Evolutionary conservation across 2,113 vertebrate species (phyloP).

Genomic region (Marmota monax): DNA sequence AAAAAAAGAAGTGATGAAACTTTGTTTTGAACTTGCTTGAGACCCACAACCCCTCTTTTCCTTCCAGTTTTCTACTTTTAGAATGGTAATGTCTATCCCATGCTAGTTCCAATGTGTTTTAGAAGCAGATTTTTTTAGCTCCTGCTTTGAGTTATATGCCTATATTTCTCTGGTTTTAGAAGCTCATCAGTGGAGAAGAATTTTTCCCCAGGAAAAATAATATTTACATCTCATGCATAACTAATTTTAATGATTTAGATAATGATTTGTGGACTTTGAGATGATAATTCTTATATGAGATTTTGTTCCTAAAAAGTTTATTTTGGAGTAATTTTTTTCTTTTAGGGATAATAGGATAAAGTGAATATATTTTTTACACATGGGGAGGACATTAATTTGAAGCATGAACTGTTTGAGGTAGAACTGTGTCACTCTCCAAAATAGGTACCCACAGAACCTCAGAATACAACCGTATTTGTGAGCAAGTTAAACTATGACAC

Average conservation of each 20-base stretch:
- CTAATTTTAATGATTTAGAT: background rate
- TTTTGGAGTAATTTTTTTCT: background rate
- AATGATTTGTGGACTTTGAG: background rate
- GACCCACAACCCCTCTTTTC: background rate
- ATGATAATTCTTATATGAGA: background rate
- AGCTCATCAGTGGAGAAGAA: background rate
- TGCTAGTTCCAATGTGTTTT: background rate
- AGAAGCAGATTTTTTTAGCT: background rate
- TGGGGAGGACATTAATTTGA: background rate
- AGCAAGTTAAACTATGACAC: background rate
- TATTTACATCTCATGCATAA: background rate
- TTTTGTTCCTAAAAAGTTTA: background rate
- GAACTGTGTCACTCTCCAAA: background rate
- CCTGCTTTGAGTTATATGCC: too few species aligned
- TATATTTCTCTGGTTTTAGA: background rate
- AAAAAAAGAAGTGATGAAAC: background rate
- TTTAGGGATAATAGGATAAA: background rate
- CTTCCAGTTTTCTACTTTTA: background rate
- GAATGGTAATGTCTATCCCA: background rate
- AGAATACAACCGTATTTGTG: background rate
- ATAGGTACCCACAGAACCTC: background rate
- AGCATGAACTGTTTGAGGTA: background rate
- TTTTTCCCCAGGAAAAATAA: background rate
- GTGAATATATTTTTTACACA: background rate
- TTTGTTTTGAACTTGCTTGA: background rate